These are phyloP conservation scores for Hypercompe scribonia DNA, from an alignment of 2,888 invertebrate species.

Conservation along the genomic window DNA sequence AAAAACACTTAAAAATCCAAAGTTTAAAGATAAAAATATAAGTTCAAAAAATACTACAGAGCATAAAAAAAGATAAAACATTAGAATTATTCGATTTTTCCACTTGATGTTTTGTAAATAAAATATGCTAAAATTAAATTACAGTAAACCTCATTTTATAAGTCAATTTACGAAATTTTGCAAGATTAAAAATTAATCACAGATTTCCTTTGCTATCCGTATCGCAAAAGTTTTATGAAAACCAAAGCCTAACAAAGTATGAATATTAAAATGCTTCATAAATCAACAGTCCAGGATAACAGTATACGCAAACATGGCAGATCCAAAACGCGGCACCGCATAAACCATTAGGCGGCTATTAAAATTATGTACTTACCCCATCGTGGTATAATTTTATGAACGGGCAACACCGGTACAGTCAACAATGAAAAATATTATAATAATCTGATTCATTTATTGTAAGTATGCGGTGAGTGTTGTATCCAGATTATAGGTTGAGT, in stretches of 20 bases:
- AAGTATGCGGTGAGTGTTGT: conserved; percentile 51
- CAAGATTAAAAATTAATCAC: neutral
- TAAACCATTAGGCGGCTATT: conserved; percentile 52
- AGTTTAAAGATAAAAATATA: no score
- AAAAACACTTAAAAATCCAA: no score
- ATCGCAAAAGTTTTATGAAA: conserved; percentile 3
- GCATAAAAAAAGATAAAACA: no score
- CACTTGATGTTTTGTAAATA: no score
- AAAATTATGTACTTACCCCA: conserved; percentile 54
- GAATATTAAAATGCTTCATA: conserved; percentile 25
- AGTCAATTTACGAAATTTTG: neutral
- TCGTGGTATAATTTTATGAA: conserved; percentile 58
- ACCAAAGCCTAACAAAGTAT: conserved; percentile 7
- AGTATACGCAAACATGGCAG: conserved; percentile 14
- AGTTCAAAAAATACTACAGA: no score
- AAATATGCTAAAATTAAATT: no score
- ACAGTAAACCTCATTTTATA: no score
- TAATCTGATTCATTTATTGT: conserved; percentile 75
- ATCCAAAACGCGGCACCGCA: conserved; percentile 40
- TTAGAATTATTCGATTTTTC: no score
- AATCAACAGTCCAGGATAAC: conserved; percentile 26
- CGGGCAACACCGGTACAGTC: conserved; percentile 63
- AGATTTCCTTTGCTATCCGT: neutral
- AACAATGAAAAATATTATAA: conserved; percentile 68
- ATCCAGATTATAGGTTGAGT: conserved; percentile 37